These are phyloP conservation scores for Orientallactaga sibirica DNA, from an alignment of 2,797 vertebrate species.

Conservation along the genomic window DNA sequence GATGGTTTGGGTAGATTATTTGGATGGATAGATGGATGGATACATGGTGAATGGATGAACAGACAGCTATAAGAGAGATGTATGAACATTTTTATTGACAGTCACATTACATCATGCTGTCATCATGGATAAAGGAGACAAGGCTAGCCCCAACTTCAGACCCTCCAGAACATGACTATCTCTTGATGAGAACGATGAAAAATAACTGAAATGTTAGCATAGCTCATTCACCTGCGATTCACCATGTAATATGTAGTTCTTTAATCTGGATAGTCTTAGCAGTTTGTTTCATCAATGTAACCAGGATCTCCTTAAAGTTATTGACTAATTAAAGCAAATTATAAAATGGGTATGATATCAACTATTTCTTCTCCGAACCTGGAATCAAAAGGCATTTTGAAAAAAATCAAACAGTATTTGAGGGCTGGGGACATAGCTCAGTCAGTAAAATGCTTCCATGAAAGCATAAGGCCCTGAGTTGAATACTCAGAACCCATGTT, in stretches of 20 bases:
- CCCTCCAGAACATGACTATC: not conserved
- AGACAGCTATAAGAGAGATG: not conserved
- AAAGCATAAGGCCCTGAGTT: too few relatives aligned
- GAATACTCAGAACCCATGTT: too few relatives aligned
- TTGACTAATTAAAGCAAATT: not conserved
- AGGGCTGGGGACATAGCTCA: too few relatives aligned
- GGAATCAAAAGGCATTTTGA: not conserved
- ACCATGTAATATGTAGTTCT: not conserved
- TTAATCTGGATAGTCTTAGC: conserved; percentile 1
- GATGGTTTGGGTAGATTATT: too few relatives aligned
- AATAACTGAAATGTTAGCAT: not conserved
- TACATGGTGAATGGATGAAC: not conserved
- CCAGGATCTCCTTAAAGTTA: not conserved
- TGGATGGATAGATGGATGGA: not conserved
- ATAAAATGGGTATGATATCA: not conserved
- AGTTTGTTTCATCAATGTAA: conserved; percentile 1
- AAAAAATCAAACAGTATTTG: not conserved
- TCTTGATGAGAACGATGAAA: not conserved
- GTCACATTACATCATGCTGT: not conserved
- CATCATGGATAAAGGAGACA: not conserved
- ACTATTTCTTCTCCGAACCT: conserved; percentile 19
- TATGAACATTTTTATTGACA: conserved; percentile 13
- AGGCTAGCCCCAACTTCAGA: not conserved
- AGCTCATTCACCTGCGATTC: conserved; percentile 29
- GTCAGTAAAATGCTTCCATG: too few relatives aligned